Conservation (phyloP, 23 tunicate genomes). For the Pegea sp. region DNA sequence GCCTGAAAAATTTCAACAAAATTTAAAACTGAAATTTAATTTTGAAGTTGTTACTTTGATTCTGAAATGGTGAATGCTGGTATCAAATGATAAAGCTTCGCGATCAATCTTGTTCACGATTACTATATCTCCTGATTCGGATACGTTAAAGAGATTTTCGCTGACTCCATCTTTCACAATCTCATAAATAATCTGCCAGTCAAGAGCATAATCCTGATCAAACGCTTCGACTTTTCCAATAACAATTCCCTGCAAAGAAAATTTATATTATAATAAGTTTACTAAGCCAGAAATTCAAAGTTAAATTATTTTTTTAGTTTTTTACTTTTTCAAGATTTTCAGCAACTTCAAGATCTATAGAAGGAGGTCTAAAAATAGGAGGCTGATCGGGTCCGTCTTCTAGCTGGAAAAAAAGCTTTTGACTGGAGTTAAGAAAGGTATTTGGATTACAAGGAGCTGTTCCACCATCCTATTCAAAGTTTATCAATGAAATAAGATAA, state of each 20-base stretch:
- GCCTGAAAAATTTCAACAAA: neutral
- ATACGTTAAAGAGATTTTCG: neutral
- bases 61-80: neutral
- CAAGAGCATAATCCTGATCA: neutral
- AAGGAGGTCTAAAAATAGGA: neutral
- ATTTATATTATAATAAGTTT: neutral
- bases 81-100: neutral
- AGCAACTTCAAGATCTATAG: neutral
- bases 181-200: neutral
- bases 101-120: neutral
- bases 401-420: no score
- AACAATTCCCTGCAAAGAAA: neutral
- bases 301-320: neutral
- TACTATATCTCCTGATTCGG: neutral
- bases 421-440: no score
- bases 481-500: no score
- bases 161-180: neutral
- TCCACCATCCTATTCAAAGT: no score
- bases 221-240: neutral
- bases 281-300: neutral
- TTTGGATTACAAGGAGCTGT: no score
- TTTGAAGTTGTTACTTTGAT: neutral
- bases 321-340: neutral
- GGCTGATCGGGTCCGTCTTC: neutral
- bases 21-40: neutral